Evolutionary conservation across 2,888 invertebrate genomes (phyloP).

Genomic region (Dryocosmus kuriphilus): DNA sequence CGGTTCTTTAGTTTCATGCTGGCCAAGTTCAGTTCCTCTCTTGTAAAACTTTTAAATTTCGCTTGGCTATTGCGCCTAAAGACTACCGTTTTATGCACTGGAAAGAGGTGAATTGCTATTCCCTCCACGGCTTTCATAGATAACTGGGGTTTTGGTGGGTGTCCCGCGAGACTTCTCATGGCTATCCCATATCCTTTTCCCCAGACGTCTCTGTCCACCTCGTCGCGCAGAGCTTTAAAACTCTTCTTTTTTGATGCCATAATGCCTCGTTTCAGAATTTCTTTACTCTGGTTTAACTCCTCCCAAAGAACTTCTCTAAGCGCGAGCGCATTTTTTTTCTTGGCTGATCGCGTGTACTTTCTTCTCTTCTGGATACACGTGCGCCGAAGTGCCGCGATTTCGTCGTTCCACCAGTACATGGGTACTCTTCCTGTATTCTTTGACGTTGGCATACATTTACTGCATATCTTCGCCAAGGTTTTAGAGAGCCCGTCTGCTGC

Average conservation of each 20-base stretch:
- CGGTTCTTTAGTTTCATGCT: background rate
- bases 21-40: background rate
- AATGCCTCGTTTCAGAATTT: background rate
- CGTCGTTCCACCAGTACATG: background rate
- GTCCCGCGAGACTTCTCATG: background rate
- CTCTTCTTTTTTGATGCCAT: background rate
- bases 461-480: too few species aligned
- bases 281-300: background rate
- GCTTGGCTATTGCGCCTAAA: background rate
- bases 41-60: background rate
- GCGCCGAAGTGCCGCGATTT: background rate
- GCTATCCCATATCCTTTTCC: background rate
- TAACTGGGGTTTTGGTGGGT: too few species aligned
- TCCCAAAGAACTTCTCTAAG: background rate
- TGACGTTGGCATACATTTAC: background rate
- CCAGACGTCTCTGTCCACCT: background rate
- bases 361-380: background rate
- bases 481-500: background rate
- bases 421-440: background rate
- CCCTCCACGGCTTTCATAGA: background rate
- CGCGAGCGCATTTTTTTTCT: too few species aligned
- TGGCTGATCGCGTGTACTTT: background rate
- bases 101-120: slow-evolving; percentile 3
- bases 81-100: background rate
- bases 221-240: background rate